Percentiles rank a stretch among this genome's conserved stretches.
Evolutionary conservation across 1,140 invertebrate species (phyloP).

Genomic region (Anthonomus grandis): DNA sequence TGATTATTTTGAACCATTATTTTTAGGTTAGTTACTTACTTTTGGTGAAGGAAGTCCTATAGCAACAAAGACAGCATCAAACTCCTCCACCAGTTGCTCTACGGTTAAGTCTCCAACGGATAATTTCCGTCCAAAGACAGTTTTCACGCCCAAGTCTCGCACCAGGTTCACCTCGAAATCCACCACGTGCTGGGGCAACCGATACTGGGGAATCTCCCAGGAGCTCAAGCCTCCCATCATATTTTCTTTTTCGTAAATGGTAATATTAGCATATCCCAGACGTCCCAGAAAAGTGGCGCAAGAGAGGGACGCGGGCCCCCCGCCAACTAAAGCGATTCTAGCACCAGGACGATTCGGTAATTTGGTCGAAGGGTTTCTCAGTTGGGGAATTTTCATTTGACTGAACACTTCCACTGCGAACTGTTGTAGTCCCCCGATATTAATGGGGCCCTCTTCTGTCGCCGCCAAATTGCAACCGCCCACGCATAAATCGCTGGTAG

Average conservation of each 20-base stretch:
- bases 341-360: slow-evolving; percentile 58
- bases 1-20: slow-evolving; percentile 35
- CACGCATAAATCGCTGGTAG: slow-evolving; percentile 96
- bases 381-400: slow-evolving; percentile 88
- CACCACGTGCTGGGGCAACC: slow-evolving; percentile 88
- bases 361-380: slow-evolving; percentile 65
- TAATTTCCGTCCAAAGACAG: slow-evolving; percentile 63
- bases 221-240: slow-evolving; percentile 90
- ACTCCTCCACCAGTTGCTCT: slow-evolving; percentile 65
- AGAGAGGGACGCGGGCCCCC: slow-evolving; percentile 94
- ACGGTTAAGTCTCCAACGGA: slow-evolving; percentile 68
- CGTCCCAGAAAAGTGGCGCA: slow-evolving; percentile 94
- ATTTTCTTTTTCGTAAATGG: slow-evolving; percentile 87
- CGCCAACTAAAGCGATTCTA: slow-evolving; percentile 89
- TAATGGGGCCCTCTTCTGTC: slow-evolving; percentile 94
- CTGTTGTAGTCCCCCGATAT: slow-evolving; percentile 97
- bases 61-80: slow-evolving; percentile 85
- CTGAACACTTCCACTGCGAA: slow-evolving; percentile 97
- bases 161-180: slow-evolving; percentile 91
- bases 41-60: slow-evolving; percentile 94
- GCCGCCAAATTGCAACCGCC: slow-evolving; percentile 96
- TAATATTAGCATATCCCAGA: slow-evolving; percentile 87
- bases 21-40: slow-evolving; percentile 33
- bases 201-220: slow-evolving; percentile 95
- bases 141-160: slow-evolving; percentile 88